These are phyloP conservation scores for Scomber japonicus DNA, from an alignment of 2,113 vertebrate species.

Conservation along the genomic window DNA sequence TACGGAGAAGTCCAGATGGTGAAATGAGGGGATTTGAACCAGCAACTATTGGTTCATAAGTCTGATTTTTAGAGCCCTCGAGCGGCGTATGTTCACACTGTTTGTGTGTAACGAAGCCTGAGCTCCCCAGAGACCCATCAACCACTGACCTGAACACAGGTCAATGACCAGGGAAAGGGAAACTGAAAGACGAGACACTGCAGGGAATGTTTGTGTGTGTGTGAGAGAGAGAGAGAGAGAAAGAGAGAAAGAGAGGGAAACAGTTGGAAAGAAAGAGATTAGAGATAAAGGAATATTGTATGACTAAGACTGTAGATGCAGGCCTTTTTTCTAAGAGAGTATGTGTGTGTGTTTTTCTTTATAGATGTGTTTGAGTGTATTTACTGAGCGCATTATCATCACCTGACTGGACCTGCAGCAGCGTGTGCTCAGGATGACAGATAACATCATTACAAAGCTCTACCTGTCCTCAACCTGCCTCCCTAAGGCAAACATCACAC, in stretches of 20 bases:
- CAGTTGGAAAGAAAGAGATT: no score
- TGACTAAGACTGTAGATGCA: slow-evolving; percentile 18
- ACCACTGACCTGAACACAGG: slow-evolving; percentile 65
- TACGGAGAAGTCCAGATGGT: neutral
- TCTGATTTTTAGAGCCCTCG: slow-evolving; percentile 6
- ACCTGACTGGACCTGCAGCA: slow-evolving; percentile 54
- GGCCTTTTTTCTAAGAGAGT: slow-evolving; percentile 1
- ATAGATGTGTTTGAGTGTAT: slow-evolving; percentile 31
- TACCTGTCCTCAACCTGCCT: slow-evolving; percentile 48
- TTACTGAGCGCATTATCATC: slow-evolving; percentile 37
- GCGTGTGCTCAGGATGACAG: slow-evolving; percentile 53
- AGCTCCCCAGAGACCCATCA: slow-evolving; percentile 63
- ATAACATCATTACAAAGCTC: slow-evolving; percentile 64
- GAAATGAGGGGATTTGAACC: neutral
- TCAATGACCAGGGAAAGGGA: slow-evolving; percentile 63
- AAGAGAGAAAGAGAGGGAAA: neutral
- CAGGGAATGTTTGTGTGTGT: slow-evolving; percentile 3
- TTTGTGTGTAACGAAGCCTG: slow-evolving; percentile 37
- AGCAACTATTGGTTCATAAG: neutral
- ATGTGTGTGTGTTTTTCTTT: neutral
- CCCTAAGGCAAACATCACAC: slow-evolving; percentile 51
- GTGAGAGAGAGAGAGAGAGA: neutral
- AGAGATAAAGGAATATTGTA: neutral
- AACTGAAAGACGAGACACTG: slow-evolving; percentile 67
- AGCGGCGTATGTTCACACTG: slow-evolving; percentile 14